phyloP scores from a whole-genome alignment of 2,888 invertebrate genomes.

The Chaitophorus viminalis region DNA sequence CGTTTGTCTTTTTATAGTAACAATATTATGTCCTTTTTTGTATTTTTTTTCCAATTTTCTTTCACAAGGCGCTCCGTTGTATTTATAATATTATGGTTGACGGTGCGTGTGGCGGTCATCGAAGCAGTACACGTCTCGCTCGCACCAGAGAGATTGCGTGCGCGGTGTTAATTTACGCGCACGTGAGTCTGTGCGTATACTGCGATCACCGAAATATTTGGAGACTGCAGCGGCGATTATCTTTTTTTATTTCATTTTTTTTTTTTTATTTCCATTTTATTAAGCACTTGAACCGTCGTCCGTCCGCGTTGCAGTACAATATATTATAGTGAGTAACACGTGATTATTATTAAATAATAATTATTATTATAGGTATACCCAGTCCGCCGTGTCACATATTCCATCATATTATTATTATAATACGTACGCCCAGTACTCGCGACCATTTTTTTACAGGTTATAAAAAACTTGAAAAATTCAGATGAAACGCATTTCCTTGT shows the following conservation, averaged over 20 bases:
- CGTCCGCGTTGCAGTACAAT: too few species aligned
- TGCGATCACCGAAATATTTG: neutral
- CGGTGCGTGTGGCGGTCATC: neutral
- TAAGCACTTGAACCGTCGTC: too few species aligned
- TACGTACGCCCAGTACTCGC: neutral
- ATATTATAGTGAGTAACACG: too few species aligned
- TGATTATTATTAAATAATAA: too few species aligned
- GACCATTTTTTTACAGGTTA: neutral
- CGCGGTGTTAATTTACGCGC: slow-evolving; percentile 16
- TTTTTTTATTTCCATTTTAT: too few species aligned
- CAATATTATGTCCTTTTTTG: neutral
- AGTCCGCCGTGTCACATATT: neutral
- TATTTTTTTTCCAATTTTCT: neutral
- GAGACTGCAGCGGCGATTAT: neutral
- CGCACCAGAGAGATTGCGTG: slow-evolving; percentile 17
- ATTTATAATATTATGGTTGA: neutral
- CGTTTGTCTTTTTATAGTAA: slow-evolving; percentile 1
- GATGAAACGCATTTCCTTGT: neutral
- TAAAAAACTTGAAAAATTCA: neutral
- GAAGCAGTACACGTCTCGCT: neutral
- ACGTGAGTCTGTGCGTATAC: neutral
- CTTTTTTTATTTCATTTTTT: neutral
- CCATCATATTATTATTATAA: neutral
- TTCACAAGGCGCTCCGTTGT: neutral
- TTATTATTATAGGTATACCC: too few species aligned